Evolutionary conservation across 2,113 vertebrate species (phyloP).

Genomic region (Strix uralensis): DNA sequence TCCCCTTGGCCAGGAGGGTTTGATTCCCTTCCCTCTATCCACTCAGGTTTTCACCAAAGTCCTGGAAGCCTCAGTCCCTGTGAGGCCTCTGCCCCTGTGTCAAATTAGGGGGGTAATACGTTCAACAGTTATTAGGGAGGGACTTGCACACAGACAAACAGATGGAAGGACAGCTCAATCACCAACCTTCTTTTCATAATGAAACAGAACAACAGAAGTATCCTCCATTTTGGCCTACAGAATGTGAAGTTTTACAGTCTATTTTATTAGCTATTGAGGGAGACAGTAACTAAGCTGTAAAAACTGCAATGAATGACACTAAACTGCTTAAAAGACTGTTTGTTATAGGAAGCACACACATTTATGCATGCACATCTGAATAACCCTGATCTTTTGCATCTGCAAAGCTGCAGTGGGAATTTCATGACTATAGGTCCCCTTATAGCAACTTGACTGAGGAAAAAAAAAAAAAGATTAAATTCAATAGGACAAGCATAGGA

Average conservation of each 20-base stretch:
- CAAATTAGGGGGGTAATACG: background rate
- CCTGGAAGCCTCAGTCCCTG: background rate
- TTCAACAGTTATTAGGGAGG: background rate
- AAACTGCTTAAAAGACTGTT: background rate
- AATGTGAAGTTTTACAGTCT: background rate
- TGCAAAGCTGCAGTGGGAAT: background rate
- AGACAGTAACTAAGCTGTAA: conserved; percentile 19
- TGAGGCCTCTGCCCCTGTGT: background rate
- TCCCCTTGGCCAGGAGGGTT: background rate
- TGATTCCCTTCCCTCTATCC: background rate
- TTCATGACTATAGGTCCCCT: background rate
- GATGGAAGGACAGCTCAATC: background rate
- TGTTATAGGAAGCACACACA: background rate
- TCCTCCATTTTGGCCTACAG: background rate
- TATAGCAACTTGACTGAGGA: background rate
- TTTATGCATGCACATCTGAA: background rate
- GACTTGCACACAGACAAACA: background rate
- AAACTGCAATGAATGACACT: background rate
- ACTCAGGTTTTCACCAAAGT: background rate
- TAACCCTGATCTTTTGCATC: background rate
- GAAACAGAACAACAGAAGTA: background rate
- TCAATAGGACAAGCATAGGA: background rate
- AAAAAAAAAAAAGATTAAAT: background rate
- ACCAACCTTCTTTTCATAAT: background rate
- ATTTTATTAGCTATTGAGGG: conserved; percentile 12